Percentiles rank a stretch among this genome's conserved stretches.
Conservation (phyloP, 2,797 vertebrate genomes). For the Ispidina picta region DNA sequence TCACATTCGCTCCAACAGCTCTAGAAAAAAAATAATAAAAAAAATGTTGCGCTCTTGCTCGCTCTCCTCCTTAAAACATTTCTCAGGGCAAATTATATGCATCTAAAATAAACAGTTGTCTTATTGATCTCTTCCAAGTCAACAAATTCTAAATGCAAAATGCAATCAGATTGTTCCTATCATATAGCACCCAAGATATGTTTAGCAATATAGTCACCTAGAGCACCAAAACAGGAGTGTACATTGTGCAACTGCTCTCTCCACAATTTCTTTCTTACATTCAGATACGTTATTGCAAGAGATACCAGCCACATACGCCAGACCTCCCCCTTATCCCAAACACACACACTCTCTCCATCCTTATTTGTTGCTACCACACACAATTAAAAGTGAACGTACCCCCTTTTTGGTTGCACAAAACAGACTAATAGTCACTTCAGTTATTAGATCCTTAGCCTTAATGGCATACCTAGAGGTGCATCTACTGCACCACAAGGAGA, state of each 20-base stretch:
- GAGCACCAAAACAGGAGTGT: constrained; percentile 66
- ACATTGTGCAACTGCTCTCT: constrained; percentile 52
- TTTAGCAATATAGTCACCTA: constrained; percentile 72
- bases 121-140: constrained; percentile 83
- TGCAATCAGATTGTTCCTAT: constrained; percentile 74
- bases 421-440: constrained; percentile 60
- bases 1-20: constrained; percentile 87
- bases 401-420: constrained; percentile 58
- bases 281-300: constrained; percentile 68
- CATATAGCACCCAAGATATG: constrained; percentile 48
- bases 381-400: constrained; percentile 66
- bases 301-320: constrained; percentile 58
- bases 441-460: constrained; percentile 60
- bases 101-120: constrained; percentile 85
- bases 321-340: constrained; percentile 65
- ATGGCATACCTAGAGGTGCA: constrained; percentile 65
- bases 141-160: constrained; percentile 85
- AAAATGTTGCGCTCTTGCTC: constrained; percentile 69
- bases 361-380: constrained; percentile 59
- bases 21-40: constrained; percentile 60
- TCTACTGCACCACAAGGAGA: constrained; percentile 58
- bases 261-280: constrained; percentile 61
- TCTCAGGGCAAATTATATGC: constrained; percentile 85
- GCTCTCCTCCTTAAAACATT: constrained; percentile 82
- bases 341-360: neutral